Base-by-base conservation (phyloP, 2,888 invertebrate species). In the Adelphocoris suturalis region DNA sequence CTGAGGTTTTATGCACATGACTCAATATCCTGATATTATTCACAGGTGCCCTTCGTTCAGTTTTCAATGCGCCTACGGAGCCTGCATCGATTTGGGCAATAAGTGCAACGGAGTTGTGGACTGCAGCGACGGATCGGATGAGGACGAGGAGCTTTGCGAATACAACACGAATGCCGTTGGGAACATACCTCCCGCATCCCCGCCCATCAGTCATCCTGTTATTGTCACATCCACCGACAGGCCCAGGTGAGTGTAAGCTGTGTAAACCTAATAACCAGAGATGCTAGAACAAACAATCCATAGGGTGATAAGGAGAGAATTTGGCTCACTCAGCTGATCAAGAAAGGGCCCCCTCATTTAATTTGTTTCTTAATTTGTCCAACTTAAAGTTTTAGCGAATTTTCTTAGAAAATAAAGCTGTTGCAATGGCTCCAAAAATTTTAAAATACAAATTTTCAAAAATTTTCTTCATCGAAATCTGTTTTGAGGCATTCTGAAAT, bases 1-100 rank as follows among this genome's bases (percentile, higher is more conserved):
- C 37, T 4, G 7, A 37, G 2, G 37, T 7, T 37, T 37, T 37
- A 37, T 7, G 37, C 37, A 37, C 2, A 52, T 48, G 48, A 48
- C 13, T 48, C 48, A 48, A 48, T 48, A 48, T 13, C 5, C 11
- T 14, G 52, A 52, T 52, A 11, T 82, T 23, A 82, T 90, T 76
- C 84, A 19, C 76, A 93, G 93, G 1, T 96, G 96, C 92, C 94
- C 94, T 0, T 91, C 92, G 0, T 94, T 94, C 91, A 94, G 95
- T 86, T 96, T 95, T 93, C 94, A 95, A 75, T 96, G 96, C 92
- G 93, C 94, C 0, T 95, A 96, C 92, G 95, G 95, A 0, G 95
- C 95, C 0, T 96, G 96, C 91, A 94, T 95, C 0, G 95, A 95
- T 91, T 94, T 94, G 1, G 94, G 94, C 27, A 93, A 94, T 0